Percentiles rank a stretch among this genome's conserved stretches.
These are phyloP conservation scores for Drosophila varians DNA, from an alignment of 1,140 invertebrate genomes.

Conservation along the genomic window DNA sequence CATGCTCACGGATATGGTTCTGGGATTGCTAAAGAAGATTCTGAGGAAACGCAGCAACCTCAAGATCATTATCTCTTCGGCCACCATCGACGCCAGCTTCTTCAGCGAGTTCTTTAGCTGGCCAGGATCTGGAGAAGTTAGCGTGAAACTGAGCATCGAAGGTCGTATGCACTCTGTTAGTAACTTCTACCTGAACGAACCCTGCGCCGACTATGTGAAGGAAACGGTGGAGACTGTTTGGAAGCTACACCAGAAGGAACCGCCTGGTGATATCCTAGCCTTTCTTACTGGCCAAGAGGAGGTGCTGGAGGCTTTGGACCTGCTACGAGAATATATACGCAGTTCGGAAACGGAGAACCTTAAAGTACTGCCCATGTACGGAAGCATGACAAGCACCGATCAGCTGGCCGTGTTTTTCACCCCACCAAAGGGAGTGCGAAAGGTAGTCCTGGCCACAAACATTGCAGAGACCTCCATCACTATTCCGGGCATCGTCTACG, in stretches of 20 bases:
- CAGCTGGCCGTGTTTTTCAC: conserved; percentile 95
- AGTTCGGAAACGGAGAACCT: conserved; percentile 87
- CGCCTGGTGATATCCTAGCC: conserved; percentile 93
- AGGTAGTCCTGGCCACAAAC: conserved; percentile 98
- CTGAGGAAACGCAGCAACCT: conserved; percentile 92
- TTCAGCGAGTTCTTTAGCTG: conserved; percentile 95
- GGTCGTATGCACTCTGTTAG: conserved; percentile 95
- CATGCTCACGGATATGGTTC: conserved; percentile 95
- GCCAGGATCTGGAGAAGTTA: conserved; percentile 85
- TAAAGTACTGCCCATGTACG: conserved; percentile 95
- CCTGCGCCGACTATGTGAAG: conserved; percentile 95
- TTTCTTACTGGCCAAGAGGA: conserved; percentile 98
- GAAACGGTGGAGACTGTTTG: conserved; percentile 93
- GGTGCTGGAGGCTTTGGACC: conserved; percentile 89
- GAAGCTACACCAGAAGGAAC: conserved; percentile 94
- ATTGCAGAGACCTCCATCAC: conserved; percentile 98
- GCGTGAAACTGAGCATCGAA: conserved; percentile 93
- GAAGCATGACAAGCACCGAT: conserved; percentile 92
- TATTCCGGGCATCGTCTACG: conserved; percentile 94
- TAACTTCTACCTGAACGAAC: conserved; percentile 93
- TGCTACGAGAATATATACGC: conserved; percentile 88
- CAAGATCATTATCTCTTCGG: conserved; percentile 95
- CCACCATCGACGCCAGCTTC: conserved; percentile 96
- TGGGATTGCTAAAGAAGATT: conserved; percentile 97
- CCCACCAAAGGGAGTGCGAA: conserved; percentile 90